Conservation (phyloP, 2,113 vertebrate genomes). For the Hyperopisus bebe region DNA sequence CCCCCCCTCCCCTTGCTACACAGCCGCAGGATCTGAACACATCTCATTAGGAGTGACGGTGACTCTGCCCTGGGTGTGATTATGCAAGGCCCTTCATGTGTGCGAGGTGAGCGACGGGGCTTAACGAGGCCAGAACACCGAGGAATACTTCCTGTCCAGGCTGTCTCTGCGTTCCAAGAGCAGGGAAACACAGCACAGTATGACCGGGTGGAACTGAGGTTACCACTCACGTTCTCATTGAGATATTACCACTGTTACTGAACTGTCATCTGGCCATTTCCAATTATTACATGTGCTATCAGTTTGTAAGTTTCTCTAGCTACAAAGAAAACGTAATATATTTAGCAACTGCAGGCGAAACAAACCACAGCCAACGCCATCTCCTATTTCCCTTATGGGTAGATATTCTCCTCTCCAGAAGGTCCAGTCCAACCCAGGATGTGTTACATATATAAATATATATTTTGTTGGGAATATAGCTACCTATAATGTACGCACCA, state of each 20-base stretch:
- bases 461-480: background rate
- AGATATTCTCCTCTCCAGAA: background rate
- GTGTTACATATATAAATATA: background rate
- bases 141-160: background rate
- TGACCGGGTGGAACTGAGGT: background rate
- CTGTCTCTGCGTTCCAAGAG: background rate
- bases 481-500: background rate
- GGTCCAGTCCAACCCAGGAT: background rate
- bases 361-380: background rate
- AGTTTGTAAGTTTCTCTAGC: background rate
- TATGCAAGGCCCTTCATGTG: background rate
- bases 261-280: background rate
- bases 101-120: background rate
- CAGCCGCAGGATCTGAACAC: background rate
- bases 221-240: background rate
- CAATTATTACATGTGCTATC: background rate
- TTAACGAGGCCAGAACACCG: background rate
- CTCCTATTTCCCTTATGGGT: background rate
- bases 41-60: background rate
- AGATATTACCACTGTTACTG: background rate
- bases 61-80: background rate
- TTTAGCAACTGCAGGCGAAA: background rate
- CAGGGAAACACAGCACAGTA: background rate
- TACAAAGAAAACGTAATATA: background rate
- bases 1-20: background rate